phyloP scores from a whole-genome alignment of 2,113 vertebrate species.

The Chloropsis cyanopogon region DNA sequence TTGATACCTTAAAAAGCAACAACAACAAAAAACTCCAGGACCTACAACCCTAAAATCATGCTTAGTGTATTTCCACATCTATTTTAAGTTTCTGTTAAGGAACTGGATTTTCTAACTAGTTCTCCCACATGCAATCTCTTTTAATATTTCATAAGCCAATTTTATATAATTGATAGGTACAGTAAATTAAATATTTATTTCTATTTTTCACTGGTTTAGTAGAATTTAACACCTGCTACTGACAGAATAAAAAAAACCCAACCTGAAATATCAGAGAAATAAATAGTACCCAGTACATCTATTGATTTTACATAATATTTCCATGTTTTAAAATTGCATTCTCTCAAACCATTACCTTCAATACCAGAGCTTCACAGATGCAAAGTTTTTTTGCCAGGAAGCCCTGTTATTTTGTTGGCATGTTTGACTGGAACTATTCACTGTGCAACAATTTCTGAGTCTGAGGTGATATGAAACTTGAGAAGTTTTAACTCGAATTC shows the following conservation, averaged over 20 bases:
- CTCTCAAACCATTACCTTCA: slow-evolving; percentile 48
- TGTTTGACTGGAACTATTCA: slow-evolving; percentile 45
- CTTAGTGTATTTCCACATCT: neutral
- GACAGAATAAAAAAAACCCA: neutral
- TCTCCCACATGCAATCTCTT: neutral
- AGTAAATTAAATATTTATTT: slow-evolving; percentile 61
- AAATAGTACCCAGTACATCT: neutral
- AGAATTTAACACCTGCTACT: slow-evolving; percentile 49
- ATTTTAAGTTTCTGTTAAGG: slow-evolving; percentile 8
- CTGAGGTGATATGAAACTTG: neutral
- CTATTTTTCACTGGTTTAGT: slow-evolving; percentile 30
- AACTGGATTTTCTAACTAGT: neutral
- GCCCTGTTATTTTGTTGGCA: slow-evolving; percentile 1
- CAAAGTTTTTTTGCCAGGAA: slow-evolving; percentile 7
- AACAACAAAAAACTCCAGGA: neutral
- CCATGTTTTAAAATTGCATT: slow-evolving; percentile 52
- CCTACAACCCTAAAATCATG: neutral
- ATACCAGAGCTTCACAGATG: neutral
- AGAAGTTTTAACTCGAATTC: slow-evolving; percentile 20
- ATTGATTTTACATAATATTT: slow-evolving; percentile 56
- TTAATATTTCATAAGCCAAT: slow-evolving; percentile 58
- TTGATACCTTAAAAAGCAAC: neutral
- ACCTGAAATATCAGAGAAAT: slow-evolving; percentile 22
- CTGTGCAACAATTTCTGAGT: slow-evolving; percentile 21
- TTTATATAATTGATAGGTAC: slow-evolving; percentile 51